Evolutionary conservation across 2,888 invertebrate genomes (phyloP).

Genomic region (Eupithecia subfuscata): DNA sequence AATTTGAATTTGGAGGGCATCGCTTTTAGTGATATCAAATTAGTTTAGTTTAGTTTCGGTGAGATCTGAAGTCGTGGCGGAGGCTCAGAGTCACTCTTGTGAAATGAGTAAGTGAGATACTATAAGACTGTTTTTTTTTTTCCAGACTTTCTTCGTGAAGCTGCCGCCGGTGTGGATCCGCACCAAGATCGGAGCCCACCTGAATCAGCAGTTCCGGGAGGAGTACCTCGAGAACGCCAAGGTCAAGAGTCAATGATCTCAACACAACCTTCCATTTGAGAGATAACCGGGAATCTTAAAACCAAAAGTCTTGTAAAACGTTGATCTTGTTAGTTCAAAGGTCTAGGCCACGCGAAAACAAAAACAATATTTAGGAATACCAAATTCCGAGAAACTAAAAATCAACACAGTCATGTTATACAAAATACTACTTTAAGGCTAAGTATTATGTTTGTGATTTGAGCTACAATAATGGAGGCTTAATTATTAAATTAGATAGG

Average conservation of each 20-base stretch:
- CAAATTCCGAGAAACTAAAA: background rate
- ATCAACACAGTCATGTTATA: background rate
- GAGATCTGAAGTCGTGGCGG: background rate
- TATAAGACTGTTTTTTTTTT: conserved; percentile 22
- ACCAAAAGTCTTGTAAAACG: background rate
- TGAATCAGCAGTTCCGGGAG: conserved; percentile 85
- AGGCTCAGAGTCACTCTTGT: background rate
- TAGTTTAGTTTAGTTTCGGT: no score
- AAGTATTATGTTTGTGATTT: conserved; percentile 4
- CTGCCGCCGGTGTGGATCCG: conserved; percentile 87
- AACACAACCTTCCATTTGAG: background rate
- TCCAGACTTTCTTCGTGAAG: conserved; percentile 83
- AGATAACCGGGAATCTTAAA: background rate
- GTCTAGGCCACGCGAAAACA: background rate
- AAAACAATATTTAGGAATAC: background rate
- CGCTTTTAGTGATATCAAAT: no score
- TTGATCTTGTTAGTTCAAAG: background rate
- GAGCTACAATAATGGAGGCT: background rate
- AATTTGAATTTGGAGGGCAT: no score
- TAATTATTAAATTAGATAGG: background rate
- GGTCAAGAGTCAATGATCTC: conserved; percentile 54
- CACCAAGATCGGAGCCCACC: conserved; percentile 82
- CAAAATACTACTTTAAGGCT: background rate
- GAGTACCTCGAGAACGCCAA: conserved; percentile 84
- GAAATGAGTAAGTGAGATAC: background rate